Conservation (phyloP, 2,113 vertebrate species). For the Psephotus haematonotus region DNA sequence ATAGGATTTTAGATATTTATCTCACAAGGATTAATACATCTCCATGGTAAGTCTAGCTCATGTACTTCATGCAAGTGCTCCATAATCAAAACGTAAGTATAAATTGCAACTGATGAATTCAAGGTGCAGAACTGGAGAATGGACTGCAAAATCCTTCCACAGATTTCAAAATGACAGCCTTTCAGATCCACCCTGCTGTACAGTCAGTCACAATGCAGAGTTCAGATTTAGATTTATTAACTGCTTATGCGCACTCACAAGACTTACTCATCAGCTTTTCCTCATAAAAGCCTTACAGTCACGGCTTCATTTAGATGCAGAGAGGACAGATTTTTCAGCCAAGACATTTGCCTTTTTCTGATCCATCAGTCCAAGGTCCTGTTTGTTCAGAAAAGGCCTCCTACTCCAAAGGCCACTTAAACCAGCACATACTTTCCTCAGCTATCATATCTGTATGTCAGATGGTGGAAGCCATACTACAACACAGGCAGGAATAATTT, state of each 20-base stretch:
- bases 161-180: not conserved
- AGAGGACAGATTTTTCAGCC: not conserved
- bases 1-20: not conserved
- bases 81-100: not conserved
- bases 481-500: not conserved
- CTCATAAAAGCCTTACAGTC: not conserved
- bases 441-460: not conserved
- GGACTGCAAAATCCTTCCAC: not conserved
- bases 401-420: not conserved
- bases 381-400: not conserved
- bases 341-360: slow-evolving; percentile 9
- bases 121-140: not conserved
- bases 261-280: slow-evolving; percentile 17
- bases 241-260: not conserved
- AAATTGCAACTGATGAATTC: slow-evolving; percentile 21
- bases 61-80: not conserved
- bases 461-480: not conserved
- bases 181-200: not conserved
- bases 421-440: not conserved
- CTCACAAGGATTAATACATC: not conserved
- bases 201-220: not conserved
- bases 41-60: not conserved
- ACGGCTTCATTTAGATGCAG: not conserved
- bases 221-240: slow-evolving; percentile 7
- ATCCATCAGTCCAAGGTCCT: not conserved